These are phyloP conservation scores for Dermochelys coriacea DNA, from an alignment of 2,797 vertebrate species.

Conservation along the genomic window DNA sequence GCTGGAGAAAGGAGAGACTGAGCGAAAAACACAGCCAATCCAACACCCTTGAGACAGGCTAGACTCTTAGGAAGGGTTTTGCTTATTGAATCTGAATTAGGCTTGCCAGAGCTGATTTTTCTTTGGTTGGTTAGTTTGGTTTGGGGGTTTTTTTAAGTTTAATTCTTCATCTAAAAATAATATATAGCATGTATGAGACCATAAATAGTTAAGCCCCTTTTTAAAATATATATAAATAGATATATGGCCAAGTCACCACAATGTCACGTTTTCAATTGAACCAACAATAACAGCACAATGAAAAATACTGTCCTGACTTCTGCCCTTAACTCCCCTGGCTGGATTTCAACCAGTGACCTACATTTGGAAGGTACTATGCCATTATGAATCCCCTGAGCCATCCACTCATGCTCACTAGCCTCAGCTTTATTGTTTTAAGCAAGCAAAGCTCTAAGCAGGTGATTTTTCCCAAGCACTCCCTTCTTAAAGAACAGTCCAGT, in stretches of 20 bases:
- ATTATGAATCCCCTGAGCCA: background rate
- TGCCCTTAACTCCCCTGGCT: background rate
- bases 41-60: background rate
- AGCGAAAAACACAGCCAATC: rapidly evolving
- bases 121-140: background rate
- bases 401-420: rapidly evolving
- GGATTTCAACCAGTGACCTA: background rate
- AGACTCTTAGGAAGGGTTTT: rapidly evolving
- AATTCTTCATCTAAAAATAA: background rate
- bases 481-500: background rate
- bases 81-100: rapidly evolving
- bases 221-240: background rate
- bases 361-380: background rate
- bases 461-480: rapidly evolving
- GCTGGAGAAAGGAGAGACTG: background rate
- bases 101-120: background rate
- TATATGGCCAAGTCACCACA: rapidly evolving
- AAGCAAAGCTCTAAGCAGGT: background rate
- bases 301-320: background rate
- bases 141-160: background rate
- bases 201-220: background rate
- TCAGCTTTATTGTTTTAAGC: background rate
- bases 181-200: background rate
- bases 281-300: background rate
- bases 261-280: background rate